Percentiles rank a stretch among this genome's conserved stretches.
These are phyloP conservation scores for Octopus bimaculoides DNA, from an alignment of 1,140 invertebrate genomes.

Conservation along the genomic window DNA sequence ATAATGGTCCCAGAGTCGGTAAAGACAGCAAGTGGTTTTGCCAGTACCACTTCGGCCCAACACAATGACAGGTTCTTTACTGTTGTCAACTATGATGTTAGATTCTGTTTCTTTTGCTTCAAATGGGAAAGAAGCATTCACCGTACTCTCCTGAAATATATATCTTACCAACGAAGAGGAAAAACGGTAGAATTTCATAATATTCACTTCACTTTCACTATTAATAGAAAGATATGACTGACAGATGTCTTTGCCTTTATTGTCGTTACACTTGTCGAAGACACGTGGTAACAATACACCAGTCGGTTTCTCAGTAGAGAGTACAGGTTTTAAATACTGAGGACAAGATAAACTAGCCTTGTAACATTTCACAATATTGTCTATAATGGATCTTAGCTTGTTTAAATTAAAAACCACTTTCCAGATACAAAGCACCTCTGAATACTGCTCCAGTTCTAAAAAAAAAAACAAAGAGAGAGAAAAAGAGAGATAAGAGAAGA, in stretches of 20 bases:
- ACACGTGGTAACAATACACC: too few species aligned
- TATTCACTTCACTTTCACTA: too few species aligned
- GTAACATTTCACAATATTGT: constrained; percentile 45
- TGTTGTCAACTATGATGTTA: constrained; percentile 47
- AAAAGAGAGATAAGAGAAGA: too few species aligned
- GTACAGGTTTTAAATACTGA: too few species aligned
- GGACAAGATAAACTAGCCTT: neutral
- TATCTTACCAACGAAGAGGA: constrained; percentile 43
- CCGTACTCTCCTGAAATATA: constrained; percentile 32
- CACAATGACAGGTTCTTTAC: constrained; percentile 40
- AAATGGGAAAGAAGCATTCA: constrained; percentile 52
- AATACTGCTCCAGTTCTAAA: constrained; percentile 28
- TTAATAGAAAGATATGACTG: too few species aligned
- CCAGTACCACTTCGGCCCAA: constrained; percentile 51
- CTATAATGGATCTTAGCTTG: constrained; percentile 26
- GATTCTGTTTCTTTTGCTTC: constrained; percentile 50
- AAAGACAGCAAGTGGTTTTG: constrained; percentile 53
- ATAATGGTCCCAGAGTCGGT: constrained; percentile 47
- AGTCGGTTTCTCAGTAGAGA: too few species aligned
- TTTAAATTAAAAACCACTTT: constrained; percentile 45
- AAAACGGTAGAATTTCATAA: constrained; percentile 49
- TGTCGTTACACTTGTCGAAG: too few species aligned
- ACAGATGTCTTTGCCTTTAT: too few species aligned
- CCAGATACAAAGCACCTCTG: constrained; percentile 52
- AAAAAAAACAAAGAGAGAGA: too few species aligned